These are phyloP conservation scores for Colletes collaris DNA, from an alignment of 2,888 invertebrate species.

Conservation along the genomic window DNA sequence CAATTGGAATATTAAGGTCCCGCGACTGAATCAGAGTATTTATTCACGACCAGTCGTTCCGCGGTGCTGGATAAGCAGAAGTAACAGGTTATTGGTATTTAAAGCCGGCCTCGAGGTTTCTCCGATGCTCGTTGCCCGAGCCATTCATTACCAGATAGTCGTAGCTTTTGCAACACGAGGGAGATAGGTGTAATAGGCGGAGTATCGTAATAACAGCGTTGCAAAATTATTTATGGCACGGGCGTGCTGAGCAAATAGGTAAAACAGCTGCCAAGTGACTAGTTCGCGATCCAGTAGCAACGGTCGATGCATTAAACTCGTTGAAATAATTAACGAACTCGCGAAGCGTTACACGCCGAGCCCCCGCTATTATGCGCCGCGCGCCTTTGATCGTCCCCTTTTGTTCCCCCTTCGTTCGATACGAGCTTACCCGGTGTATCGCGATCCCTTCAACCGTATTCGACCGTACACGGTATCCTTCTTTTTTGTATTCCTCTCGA, in stretches of 20 bases:
- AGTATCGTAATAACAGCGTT: constrained; percentile 78
- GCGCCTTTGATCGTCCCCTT: constrained; percentile 19
- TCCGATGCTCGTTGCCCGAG: constrained; percentile 66
- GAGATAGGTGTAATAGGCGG: constrained; percentile 74
- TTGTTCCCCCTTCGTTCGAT: constrained; percentile 2
- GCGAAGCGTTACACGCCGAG: constrained; percentile 65
- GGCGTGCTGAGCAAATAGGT: constrained; percentile 80
- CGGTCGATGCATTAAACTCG: constrained; percentile 78
- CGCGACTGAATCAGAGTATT: constrained; percentile 5
- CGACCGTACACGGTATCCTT: not conserved
- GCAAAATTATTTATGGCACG: constrained; percentile 81
- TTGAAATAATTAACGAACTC: constrained; percentile 82
- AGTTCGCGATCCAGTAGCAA: constrained; percentile 76
- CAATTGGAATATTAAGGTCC: constrained; percentile 26
- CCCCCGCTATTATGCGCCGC: constrained; percentile 36
- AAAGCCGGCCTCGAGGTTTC: constrained; percentile 63
- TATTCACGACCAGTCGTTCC: not conserved
- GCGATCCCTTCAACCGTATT: not conserved
- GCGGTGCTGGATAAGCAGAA: constrained; percentile 29
- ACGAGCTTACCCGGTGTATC: not conserved
- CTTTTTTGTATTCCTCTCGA: not conserved
- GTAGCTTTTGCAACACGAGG: constrained; percentile 46
- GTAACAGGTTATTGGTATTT: constrained; percentile 58
- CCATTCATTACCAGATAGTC: constrained; percentile 56
- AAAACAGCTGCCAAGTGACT: constrained; percentile 81